These are phyloP conservation scores for Diabrotica virgifera DNA, from an alignment of 1,140 invertebrate genomes.

Conservation along the genomic window DNA sequence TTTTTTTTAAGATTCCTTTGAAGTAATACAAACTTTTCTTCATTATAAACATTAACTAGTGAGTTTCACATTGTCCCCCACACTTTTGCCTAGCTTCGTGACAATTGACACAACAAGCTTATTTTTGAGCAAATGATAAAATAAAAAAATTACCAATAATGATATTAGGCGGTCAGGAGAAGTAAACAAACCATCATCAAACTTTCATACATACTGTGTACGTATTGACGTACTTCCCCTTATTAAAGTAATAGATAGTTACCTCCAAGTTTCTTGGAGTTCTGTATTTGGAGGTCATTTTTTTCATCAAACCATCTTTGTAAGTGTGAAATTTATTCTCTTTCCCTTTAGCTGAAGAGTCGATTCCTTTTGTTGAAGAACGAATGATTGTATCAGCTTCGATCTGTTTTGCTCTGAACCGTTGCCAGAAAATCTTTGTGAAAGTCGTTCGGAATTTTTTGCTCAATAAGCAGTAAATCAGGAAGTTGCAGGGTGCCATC, in stretches of 20 bases:
- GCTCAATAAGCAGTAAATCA: constrained; percentile 74
- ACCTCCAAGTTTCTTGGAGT: constrained; percentile 47
- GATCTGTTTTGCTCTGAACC: constrained; percentile 30
- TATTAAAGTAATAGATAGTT: constrained; percentile 48
- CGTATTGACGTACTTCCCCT: constrained; percentile 43
- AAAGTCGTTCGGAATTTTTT: constrained; percentile 74
- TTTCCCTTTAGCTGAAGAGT: constrained; percentile 13
- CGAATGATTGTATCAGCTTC: constrained; percentile 28
- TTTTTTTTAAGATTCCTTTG: no score
- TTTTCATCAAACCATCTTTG: constrained; percentile 36
- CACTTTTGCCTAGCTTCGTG: no score
- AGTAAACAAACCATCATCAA: not conserved
- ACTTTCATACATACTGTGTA: constrained; percentile 30
- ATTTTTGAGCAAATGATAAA: no score
- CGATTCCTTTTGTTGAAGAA: constrained; percentile 28
- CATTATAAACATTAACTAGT: no score
- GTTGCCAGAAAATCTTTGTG: constrained; percentile 57
- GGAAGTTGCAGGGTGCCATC: constrained; percentile 72
- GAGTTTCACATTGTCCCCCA: no score
- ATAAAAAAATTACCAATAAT: not conserved
- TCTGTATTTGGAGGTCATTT: constrained; percentile 38
- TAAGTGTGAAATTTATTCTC: constrained; percentile 29
- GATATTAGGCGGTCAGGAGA: not conserved
- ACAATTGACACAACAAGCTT: no score
- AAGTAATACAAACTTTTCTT: no score